Base-by-base conservation (phyloP, 2,113 vertebrate species). In the Drymodes brunneopygia region DNA sequence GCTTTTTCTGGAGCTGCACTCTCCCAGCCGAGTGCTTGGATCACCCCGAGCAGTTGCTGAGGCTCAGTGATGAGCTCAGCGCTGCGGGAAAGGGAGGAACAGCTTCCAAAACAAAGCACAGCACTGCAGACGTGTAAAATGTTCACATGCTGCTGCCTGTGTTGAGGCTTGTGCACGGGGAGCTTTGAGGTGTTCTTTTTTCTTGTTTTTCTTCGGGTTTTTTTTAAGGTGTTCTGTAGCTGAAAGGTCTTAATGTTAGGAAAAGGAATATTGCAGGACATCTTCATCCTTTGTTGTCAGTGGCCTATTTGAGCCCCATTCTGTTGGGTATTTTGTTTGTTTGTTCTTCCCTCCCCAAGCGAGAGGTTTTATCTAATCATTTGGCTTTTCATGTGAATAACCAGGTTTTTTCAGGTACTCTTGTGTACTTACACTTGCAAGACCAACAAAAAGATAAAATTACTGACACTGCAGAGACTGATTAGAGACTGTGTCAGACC, bases 1-100 rank as follows among this genome's bases (percentile, higher is more conserved):
- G 65, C 83, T 92, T 86, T 92, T 95, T 94, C 87, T 97, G 93
- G 89, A 95, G 80, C 64, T 86, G 53, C 64, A 18, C 31, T 88
- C 33, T 88, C 64, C 12, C 29, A 80, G 64, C 71, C 67, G 31
- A 86, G 92, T 1, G n/a, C 36, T 74, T 42, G 89, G 72, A 90
- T 83, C 31, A 35, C 13, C 33, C 47, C 40, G 11, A 31, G 64
- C 75, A 33, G 81, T 40, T 51, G 64, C 79, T 83, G 19, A 71
- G 67, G 48, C 71, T 70, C 60, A 12, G 44, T 67, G 86, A 71
- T 94, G 94, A 91, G 64, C 75, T 96, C 83, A 92, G 56, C 42
- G 13, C 69, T 24, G 60, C 2, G 0, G 75, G 82, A 88, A 90
- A 42, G 35, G 27, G 21, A 77, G 80, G 40, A 31, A 60, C 40